Evolutionary conservation across 2,888 invertebrate species (phyloP), one percentile per base, ranked within the genome.

Genomic region (Metopia argyrocephala): DNA sequence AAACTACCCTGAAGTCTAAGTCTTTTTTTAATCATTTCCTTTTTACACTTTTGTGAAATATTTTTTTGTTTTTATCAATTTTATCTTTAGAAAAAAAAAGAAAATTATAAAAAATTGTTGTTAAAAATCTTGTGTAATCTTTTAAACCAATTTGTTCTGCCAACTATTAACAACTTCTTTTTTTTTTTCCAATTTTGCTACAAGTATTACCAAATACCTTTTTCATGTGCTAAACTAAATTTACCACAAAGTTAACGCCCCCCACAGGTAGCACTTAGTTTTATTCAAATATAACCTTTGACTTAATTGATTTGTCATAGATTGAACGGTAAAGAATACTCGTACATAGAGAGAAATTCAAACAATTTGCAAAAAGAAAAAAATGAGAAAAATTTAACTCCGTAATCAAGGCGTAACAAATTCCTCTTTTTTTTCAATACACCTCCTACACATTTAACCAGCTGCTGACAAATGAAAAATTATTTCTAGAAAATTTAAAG

Each of bases 71-170:
- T 31, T 31, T 3, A 12, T 12, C 12, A 12, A 12, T 31, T 31
- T 7, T 31, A 7, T 31, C 12, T 9, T 12, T 1, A 31, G 7
- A 7, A 31, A 31, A 31, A 31, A 31, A 12, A 31, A 12, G 15
- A 9, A 12, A 15, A 0, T 0, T 12, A 38, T 3, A 38, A 38
- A 31, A 31, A 12, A 12, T 31, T 38, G 9, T 38, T 38, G 3
- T 9, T 3, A 31, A 61, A 71, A 61, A 66, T 66, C 38, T 78
- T 74, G 50, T 73, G 62, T 80, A 76, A 81, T 74, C 80, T 66
- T 46, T 74, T 74, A 78, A 81, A 54, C 66, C 81, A 78, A 81
- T 81, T 78, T 59, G 81, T 81, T 78, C 69, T 81, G 81, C 78
- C 56, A 78, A 65, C 74, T 46, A 70, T 45, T 68, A 38, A 38